Base-by-base conservation (phyloP, 2,888 invertebrate genomes). In the Drosophila falleni region DNA sequence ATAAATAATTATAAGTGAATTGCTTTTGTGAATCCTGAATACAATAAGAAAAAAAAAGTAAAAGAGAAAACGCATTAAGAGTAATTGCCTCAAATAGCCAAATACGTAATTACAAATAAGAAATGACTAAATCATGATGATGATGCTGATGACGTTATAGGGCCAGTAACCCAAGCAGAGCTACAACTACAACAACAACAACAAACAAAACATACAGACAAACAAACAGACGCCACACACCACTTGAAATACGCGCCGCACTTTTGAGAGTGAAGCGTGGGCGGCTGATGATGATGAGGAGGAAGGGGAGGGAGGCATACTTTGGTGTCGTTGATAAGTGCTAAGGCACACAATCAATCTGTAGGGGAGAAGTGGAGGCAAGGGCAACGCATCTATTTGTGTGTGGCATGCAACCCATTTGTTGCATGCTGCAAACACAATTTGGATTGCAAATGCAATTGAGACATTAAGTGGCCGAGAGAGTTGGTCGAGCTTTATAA, bases 391-490 rank as follows among this genome's bases (percentile, higher is more conserved):
- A 19, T 31, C 39, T 23, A 8, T 54, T 13, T 62, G 58, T 74
- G 55, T 70, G 66, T 51, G 62, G 78, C 67, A 78, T 74, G 62
- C 67, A 77, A 59, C 74, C 60, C 70, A 80, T 80, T 70, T 65
- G 77, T 35, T 33, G 44, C 44, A 51, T 56, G 67, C 77, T 58
- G 66, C 81, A 81, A 71, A 72, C 69, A 73, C 80, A 74, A 78
- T 81, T 70, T 70, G 71, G 74, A 70, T 88, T 81, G 89, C 82
- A 87, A 84, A 84, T 80, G 84, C 84, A 73, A 81, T 84, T 78
- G 84, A 88, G 82, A 65, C 78, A 84, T 75, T 82, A 81, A 88
- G 87, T 84, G 80, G 71, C 72, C 63, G 62, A 56, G 67, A 68
- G 54, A 68, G 54, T 15, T 29, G 39, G n/a, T 46, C 54, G 64